Evolutionary conservation across 2,797 vertebrate genomes (phyloP).

Genomic region (Smutsia temminckii): DNA sequence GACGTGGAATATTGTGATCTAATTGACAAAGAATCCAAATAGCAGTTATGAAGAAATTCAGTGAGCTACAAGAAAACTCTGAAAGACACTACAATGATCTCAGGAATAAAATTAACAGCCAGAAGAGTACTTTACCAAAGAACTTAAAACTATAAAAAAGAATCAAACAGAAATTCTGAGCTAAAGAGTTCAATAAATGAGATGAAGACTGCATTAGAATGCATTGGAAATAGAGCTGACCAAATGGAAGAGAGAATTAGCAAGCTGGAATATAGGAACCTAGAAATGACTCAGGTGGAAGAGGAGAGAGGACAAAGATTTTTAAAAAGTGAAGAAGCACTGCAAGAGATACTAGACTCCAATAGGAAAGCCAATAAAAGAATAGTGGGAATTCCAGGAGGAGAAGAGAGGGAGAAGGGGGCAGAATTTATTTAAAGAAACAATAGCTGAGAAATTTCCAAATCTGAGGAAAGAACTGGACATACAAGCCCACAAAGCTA

Average conservation of each 20-base stretch:
- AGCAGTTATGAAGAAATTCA: background rate
- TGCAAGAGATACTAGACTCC: too few relatives aligned
- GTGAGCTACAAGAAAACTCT: background rate
- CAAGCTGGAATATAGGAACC: background rate
- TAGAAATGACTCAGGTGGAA: background rate
- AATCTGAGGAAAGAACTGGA: too few relatives aligned
- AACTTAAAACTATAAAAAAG: background rate
- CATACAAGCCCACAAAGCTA: too few relatives aligned
- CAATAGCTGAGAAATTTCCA: too few relatives aligned
- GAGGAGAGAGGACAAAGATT: too few relatives aligned
- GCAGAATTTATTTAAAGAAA: too few relatives aligned
- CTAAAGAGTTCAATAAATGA: background rate
- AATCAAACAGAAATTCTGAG: background rate
- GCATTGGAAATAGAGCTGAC: background rate
- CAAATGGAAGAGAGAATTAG: background rate
- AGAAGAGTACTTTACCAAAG: background rate
- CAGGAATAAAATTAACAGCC: background rate
- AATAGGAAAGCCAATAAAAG: too few relatives aligned
- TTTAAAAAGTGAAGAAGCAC: too few relatives aligned
- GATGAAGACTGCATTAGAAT: background rate
- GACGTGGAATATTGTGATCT: background rate
- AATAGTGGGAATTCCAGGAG: too few relatives aligned
- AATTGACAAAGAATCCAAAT: background rate
- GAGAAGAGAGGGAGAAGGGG: too few relatives aligned
- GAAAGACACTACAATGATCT: background rate